phyloP scores from a whole-genome alignment of 2,113 vertebrate species.

The Epinephelus cyanopodus region DNA sequence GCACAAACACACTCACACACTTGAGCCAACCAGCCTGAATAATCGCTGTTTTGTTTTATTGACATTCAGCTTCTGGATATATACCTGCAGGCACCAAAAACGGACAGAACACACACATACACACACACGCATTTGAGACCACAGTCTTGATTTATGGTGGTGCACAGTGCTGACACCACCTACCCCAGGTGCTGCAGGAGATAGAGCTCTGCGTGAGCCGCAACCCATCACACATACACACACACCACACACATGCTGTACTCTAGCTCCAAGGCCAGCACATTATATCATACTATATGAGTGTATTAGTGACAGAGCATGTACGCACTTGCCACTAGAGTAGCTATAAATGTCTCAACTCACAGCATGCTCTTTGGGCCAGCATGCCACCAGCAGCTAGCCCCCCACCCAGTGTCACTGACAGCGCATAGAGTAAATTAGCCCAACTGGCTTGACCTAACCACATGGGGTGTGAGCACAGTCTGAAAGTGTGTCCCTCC shows the following conservation, averaged over 20 bases:
- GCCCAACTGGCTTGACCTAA: conserved; percentile 89
- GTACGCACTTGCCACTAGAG: conserved; percentile 35
- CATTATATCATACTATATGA: conserved; percentile 58
- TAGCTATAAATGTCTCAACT: conserved; percentile 67
- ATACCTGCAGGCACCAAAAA: conserved; percentile 61
- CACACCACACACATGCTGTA: conserved; percentile 15
- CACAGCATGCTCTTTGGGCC: conserved; percentile 60
- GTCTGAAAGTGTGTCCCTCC: conserved; percentile 86
- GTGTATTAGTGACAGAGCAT: conserved; percentile 51
- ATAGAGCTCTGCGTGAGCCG: conserved; percentile 66
- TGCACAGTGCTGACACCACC: conserved; percentile 58
- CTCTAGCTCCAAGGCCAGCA: conserved; percentile 40
- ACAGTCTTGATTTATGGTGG: conserved; percentile 70
- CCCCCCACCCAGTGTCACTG: conserved; percentile 74
- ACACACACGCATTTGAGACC: conserved; percentile 58
- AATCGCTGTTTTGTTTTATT: conserved; percentile 90
- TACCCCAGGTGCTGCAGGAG: conserved; percentile 71
- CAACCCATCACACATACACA: conserved; percentile 30
- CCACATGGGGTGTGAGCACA: conserved; percentile 88
- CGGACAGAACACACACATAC: conserved; percentile 57
- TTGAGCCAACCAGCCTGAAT: conserved; percentile 78
- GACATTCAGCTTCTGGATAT: conserved; percentile 68
- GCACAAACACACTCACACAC: conserved; percentile 14
- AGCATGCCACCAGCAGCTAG: conserved; percentile 57
- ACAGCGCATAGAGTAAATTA: conserved; percentile 87